These are phyloP conservation scores for Eustalomyia histrio DNA, from an alignment of 2,888 invertebrate species.

Conservation along the genomic window DNA sequence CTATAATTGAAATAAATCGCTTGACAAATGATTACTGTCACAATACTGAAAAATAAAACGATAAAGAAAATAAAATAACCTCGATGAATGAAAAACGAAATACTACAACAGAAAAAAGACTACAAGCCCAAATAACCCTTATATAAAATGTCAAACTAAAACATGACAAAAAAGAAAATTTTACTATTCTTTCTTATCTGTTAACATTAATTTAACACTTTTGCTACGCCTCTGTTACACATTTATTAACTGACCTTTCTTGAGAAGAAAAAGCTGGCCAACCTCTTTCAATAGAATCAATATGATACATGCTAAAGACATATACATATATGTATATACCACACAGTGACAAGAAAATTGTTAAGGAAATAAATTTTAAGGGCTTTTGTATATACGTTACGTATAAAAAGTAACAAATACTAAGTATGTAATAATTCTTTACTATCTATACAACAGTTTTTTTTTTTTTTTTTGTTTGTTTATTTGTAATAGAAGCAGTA, in stretches of 20 bases:
- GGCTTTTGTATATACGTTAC: slow-evolving; percentile 39
- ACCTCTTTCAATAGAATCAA: slow-evolving; percentile 40
- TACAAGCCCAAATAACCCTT: slow-evolving; percentile 34
- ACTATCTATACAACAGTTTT: slow-evolving; percentile 39
- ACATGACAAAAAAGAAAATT: slow-evolving; percentile 22
- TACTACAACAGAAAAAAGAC: background rate
- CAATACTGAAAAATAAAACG: slow-evolving; percentile 21
- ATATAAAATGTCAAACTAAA: slow-evolving; percentile 29
- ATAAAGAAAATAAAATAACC: background rate
- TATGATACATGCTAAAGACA: background rate
- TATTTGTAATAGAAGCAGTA: slow-evolving; percentile 14
- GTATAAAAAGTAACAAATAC: slow-evolving; percentile 27
- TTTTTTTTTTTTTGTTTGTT: slow-evolving; percentile 11
- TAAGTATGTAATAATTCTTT: slow-evolving; percentile 55
- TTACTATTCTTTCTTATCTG: slow-evolving; percentile 15
- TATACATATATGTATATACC: too few species aligned
- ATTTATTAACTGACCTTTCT: slow-evolving; percentile 47
- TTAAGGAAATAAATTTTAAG: slow-evolving; percentile 51
- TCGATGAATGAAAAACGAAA: slow-evolving; percentile 21
- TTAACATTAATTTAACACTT: slow-evolving; percentile 29
- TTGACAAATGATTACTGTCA: slow-evolving; percentile 57
- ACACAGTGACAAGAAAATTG: slow-evolving; percentile 38
- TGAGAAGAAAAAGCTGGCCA: slow-evolving; percentile 29
- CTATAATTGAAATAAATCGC: slow-evolving; percentile 65
- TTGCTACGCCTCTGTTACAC: slow-evolving; percentile 40